Percentiles rank a stretch among this genome's conserved stretches.
Conservation (phyloP, 2,888 invertebrate species). For the Drosophila bunnanda region DNA sequence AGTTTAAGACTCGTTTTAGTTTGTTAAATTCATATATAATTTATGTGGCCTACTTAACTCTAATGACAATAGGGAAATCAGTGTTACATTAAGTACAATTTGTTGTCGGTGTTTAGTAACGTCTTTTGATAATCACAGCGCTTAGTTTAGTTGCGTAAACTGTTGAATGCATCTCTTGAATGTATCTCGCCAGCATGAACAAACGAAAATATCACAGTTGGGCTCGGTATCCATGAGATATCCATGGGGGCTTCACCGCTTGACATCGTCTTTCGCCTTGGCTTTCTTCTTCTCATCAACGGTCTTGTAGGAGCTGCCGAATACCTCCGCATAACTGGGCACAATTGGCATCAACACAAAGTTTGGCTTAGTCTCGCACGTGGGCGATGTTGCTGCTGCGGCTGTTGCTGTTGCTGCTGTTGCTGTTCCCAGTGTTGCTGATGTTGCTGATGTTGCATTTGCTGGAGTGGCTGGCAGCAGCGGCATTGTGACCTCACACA, state of each 20-base stretch:
- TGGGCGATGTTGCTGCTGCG: conserved; percentile 51
- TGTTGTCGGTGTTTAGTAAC: conserved; percentile 41
- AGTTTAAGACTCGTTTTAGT: not conserved
- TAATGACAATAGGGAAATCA: conserved; percentile 54
- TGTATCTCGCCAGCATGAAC: conserved; percentile 23
- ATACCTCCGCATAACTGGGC: conserved; percentile 74
- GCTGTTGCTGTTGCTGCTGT: conserved; percentile 19
- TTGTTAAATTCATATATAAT: conserved; percentile 53
- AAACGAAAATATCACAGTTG: conserved; percentile 65
- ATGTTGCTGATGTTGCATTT: conserved; percentile 11
- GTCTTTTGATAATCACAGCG: conserved; percentile 68
- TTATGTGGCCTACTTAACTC: conserved; percentile 69
- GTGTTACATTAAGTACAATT: conserved; percentile 54
- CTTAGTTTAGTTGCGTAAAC: conserved; percentile 59
- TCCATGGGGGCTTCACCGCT: conserved; percentile 44
- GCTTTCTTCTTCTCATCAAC: conserved; percentile 70
- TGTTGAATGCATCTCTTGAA: conserved; percentile 17
- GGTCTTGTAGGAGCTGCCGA: conserved; percentile 60
- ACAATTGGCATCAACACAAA: conserved; percentile 61
- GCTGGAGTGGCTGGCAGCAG: conserved; percentile 33
- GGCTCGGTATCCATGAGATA: conserved; percentile 25
- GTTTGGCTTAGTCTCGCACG: conserved; percentile 65
- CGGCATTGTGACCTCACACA: conserved; percentile 42
- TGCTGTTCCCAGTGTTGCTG: conserved; percentile 14
- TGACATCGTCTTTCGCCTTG: conserved; percentile 41